Evolutionary conservation across 2,797 vertebrate species (phyloP), one percentile per base, ranked within the genome.

Genomic region (Simalia tracyae): DNA sequence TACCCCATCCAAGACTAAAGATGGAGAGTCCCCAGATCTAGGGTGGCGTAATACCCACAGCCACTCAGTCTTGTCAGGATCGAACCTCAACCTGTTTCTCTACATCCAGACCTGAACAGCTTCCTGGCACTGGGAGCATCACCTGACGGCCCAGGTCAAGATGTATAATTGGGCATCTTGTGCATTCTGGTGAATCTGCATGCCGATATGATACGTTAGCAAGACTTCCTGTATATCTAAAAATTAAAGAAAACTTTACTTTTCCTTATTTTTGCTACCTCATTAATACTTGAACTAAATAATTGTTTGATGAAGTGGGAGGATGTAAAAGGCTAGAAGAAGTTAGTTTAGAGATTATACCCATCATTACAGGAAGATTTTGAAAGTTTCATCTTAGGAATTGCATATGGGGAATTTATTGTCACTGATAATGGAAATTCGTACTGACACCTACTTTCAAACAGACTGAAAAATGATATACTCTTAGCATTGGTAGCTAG

Each of bases 361-460:
- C 85, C 28, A 76, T 86, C 59, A 60, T 89, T 66, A 85, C 1
- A 0, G 31, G 86, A 66, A 84, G 36, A 5, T 66, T 2, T 1
- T 91, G 12, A 93, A 84, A 59, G 0, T 87, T 94, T 91, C 86
- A 31, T 86, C 28, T 31, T 85, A 36, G 15, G 28, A 92, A 61
- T 31, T 10, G 54, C 42, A 46, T 88, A 24, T 12, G 46, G 5
- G 24, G 68, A 96, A 86, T n/a, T 92, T 0, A 87, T 92, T 93
- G 90, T 88, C 28, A 0, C 26, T 92, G n/a, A 24, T 91, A 42
- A 81, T 91, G 31, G 56, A 92, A 66, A 61, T 88, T 42, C 92
- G 84, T 89, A 63, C 92, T 87, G 92, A 92, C 89, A 90, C 59
- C 85, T 87, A 63, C 22, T 90, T 87, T 90, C 64, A 87, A 90